Conservation (phyloP, 2,113 vertebrate genomes). For the Dipodomys spectabilis region DNA sequence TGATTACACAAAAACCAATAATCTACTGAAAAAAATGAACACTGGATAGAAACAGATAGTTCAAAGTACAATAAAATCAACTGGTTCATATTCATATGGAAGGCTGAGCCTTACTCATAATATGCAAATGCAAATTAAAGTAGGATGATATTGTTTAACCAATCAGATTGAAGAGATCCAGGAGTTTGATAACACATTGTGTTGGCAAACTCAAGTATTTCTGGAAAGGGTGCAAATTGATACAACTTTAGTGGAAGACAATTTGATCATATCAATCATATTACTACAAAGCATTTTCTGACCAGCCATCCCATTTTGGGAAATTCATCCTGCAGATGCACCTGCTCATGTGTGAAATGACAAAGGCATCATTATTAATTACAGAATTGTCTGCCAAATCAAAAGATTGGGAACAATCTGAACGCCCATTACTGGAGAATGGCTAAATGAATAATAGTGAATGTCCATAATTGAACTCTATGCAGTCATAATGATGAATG, state of each 20-base stretch:
- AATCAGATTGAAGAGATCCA: not conserved
- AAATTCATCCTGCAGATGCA: not conserved
- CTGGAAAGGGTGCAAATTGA: not conserved
- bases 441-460: not conserved
- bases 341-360: not conserved
- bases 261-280: not conserved
- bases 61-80: not conserved
- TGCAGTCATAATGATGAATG: not conserved
- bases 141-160: not conserved
- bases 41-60: not conserved
- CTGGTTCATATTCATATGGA: not conserved
- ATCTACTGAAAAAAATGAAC: not conserved
- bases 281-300: not conserved
- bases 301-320: not conserved
- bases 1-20: not conserved
- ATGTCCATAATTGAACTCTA: not conserved
- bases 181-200: not conserved
- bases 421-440: not conserved
- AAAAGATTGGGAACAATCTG: not conserved
- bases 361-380: not conserved
- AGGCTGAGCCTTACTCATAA: not conserved
- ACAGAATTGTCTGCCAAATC: not conserved
- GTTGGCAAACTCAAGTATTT: not conserved
- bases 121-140: slow-evolving; percentile 7
- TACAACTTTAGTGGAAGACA: not conserved